Base-by-base conservation (phyloP, 2,113 vertebrate species). In the Donacobius atricapilla region DNA sequence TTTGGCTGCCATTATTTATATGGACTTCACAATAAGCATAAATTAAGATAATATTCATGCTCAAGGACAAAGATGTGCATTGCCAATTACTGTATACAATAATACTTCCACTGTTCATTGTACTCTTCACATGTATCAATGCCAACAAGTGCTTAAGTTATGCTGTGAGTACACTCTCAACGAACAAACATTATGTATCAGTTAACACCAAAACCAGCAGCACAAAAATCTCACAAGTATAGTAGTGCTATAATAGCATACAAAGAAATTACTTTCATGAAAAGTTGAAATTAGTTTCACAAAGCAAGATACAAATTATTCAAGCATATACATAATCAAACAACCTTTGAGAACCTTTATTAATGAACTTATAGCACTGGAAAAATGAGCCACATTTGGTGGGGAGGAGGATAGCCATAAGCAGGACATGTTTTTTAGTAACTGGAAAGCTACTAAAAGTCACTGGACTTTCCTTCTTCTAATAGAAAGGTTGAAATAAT, bases 121-220 rank as follows among this genome's bases (percentile, higher is more conserved):
- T 85, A 91, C n/a, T 85, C 68, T 82, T 87, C 22, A 92, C 82
- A 85, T 31, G n/a, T 39, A 94, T 76, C 81, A 83, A 50, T 65
- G 88, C 73, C 77, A 92, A 61, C 15, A 75, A 87, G 23, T 21
- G 19, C 73, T 87, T 77, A 54, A 92, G 69, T 71, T 45, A 82
- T 64, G 64, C 83, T 82, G 33, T 64, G 85, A 96, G 94, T 91
- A 87, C 23, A 69, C 57, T 83, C 64, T 63, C 56, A 82, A 17
- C 23, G 28, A 95, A 93, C 91, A 64, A 97, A 93, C 30, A 85
- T 64, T 60, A 30, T 9, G 16, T 75, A 81, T 75, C 64, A 94
- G 66, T 50, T 87, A 95, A 94, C 35, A 77, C 45, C 79, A 93
- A 89, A 93, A 82, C n/a, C 28, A 93, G 16, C 22, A 87, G 45